Base-by-base conservation (phyloP, 2,797 vertebrate genomes). In the Echiichthys vipera region DNA sequence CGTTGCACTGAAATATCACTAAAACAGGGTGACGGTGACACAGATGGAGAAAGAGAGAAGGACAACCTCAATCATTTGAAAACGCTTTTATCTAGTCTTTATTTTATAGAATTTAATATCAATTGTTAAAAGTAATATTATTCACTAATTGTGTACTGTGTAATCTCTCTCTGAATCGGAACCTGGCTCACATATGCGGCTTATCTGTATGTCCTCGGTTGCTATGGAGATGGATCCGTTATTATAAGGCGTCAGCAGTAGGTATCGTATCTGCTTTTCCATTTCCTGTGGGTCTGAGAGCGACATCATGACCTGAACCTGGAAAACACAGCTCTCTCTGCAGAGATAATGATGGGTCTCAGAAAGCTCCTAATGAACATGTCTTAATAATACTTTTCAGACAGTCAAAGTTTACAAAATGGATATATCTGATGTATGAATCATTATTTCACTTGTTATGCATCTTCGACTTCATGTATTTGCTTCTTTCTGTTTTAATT, bases 241-340 rank as follows among this genome's bases (percentile, higher is more conserved):
- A 32, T 34, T 32, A 57, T 88, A 95, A 6, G 87, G 79, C 25
- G 0, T 12, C 40, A 81, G 57, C 50, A 95, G 87, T 1, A 86
- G 82, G 9, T 7, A 0, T n/a, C 61, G 81, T 56, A 95, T 91
- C 57, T 55, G 67, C 14, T 56, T 29, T 49, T 88, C 77, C 0
- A 87, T 91, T 64, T 92, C 66, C 50, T 69, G 46, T 0, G 84
- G 49, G 69, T 90, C 73, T 32, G 63, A 81, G 9, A 58, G 74
- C 4, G 57, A 65, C 74, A 17, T 82, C 40, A 47, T 71, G 22
- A 93, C 92, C 73, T 81, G 76, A 15, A 94, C 85, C 67, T 94
- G 94, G 84, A 94, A 95, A 27, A 89, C 40, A 40, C 91, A 93
- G 65, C 89, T 88, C 81, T 87, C 81, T 65, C 89, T 94, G 85